phyloP scores from a whole-genome alignment of 2,797 vertebrate genomes.

The Gymnothorax reevesii region DNA sequence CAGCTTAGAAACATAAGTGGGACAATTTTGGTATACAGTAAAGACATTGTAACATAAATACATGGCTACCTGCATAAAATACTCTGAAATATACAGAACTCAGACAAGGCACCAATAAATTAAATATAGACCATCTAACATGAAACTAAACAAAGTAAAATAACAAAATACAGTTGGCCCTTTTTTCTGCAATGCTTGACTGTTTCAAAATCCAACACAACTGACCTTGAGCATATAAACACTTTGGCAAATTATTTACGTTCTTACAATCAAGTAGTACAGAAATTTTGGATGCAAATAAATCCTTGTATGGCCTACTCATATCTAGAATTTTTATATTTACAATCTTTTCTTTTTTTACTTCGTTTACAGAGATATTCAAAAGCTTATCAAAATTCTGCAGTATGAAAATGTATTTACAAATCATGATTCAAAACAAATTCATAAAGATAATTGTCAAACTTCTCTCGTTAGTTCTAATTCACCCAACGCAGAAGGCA shows the following conservation, averaged over 20 bases:
- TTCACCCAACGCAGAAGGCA: conserved; percentile 65
- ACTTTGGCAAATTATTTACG: conserved; percentile 67
- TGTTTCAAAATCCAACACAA: conserved; percentile 44
- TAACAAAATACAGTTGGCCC: conserved; percentile 14
- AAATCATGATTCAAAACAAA: conserved; percentile 70
- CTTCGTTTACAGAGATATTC: conserved; percentile 68
- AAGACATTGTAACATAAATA: conserved; percentile 50
- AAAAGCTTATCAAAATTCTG: conserved; percentile 76
- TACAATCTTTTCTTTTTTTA: conserved; percentile 56
- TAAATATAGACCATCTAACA: conserved; percentile 33
- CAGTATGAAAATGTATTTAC: conserved; percentile 80
- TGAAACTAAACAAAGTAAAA: conserved; percentile 25
- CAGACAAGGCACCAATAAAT: conserved; percentile 48
- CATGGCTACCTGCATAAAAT: conserved; percentile 47
- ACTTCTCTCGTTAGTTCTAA: conserved; percentile 47
- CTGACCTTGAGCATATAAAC: conserved; percentile 63
- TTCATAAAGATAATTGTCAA: conserved; percentile 29
- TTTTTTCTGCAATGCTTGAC: conserved; percentile 12
- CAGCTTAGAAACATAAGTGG: conserved; percentile 59
- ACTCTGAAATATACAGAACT: conserved; percentile 29
- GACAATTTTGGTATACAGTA: conserved; percentile 61
- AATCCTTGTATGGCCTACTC: conserved; percentile 71
- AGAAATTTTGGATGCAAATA: conserved; percentile 74
- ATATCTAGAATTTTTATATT: conserved; percentile 81
- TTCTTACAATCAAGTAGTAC: conserved; percentile 59